A percentile compares a stretch with the other conserved stretches of the same genome.
Conservation (phyloP, 2,888 invertebrate species). For the Octodonta nipae region DNA sequence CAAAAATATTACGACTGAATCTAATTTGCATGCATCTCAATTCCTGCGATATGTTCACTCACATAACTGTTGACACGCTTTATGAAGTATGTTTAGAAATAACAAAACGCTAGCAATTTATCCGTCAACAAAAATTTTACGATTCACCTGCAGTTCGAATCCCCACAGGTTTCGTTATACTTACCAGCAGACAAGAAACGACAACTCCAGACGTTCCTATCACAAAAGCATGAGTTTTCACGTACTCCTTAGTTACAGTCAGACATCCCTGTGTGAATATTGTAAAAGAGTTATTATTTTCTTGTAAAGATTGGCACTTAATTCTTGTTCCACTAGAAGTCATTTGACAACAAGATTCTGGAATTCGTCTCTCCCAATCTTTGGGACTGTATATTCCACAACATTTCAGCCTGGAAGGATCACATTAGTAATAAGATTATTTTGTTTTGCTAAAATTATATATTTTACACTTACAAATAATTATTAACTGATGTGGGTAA, state of each 20-base stretch:
- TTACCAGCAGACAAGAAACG: slow-evolving; percentile 75
- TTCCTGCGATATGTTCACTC: too few relatives aligned
- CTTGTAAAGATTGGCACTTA: slow-evolving; percentile 40
- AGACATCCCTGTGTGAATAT: slow-evolving; percentile 66
- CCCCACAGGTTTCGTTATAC: slow-evolving; percentile 9
- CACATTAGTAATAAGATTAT: not conserved
- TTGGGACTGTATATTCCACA: slow-evolving; percentile 66
- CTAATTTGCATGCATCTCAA: too few relatives aligned
- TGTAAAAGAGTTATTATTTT: slow-evolving; percentile 43
- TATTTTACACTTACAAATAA: too few relatives aligned
- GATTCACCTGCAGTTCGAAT: not conserved
- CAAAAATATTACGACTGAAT: too few relatives aligned
- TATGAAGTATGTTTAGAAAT: too few relatives aligned
- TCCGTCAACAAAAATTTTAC: too few relatives aligned
- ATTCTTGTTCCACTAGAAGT: slow-evolving; percentile 42
- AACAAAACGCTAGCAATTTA: slow-evolving; percentile 7
- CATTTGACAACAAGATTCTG: slow-evolving; percentile 65
- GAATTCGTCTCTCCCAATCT: slow-evolving; percentile 59
- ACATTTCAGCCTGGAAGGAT: slow-evolving; percentile 47
- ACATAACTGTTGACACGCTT: too few relatives aligned
- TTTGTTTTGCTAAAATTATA: not conserved
- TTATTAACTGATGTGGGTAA: too few relatives aligned
- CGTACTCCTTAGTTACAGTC: slow-evolving; percentile 52
- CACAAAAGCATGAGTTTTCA: slow-evolving; percentile 64
- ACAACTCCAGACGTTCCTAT: slow-evolving; percentile 71